Conservation (phyloP, 2,113 vertebrate species). For the Chrysemys picta region DNA sequence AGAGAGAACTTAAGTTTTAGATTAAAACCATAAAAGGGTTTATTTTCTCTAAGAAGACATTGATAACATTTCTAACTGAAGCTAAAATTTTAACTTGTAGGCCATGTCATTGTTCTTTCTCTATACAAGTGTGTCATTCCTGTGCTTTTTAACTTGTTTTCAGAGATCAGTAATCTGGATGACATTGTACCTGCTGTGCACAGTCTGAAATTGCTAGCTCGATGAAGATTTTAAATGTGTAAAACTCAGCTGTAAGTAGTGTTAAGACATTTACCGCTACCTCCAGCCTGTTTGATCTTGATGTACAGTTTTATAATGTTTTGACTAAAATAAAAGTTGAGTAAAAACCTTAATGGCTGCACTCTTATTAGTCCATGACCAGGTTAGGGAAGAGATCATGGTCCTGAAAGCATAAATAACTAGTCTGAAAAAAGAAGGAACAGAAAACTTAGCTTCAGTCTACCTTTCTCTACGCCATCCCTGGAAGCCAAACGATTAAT, state of each 20-base stretch:
- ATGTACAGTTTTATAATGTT: not conserved
- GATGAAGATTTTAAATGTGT: not conserved
- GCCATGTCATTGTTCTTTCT: not conserved
- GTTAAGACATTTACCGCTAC: not conserved
- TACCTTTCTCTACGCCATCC: not conserved
- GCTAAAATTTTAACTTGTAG: not conserved
- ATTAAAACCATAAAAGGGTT: not conserved
- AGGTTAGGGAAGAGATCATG: not conserved
- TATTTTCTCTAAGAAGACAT: not conserved
- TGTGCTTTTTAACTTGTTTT: conserved; percentile 66
- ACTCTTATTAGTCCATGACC: not conserved
- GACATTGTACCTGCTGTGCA: conserved; percentile 86
- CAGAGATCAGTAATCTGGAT: conserved; percentile 85
- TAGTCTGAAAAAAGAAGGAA: not conserved
- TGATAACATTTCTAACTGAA: not conserved
- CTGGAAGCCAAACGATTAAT: no score
- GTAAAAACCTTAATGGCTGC: not conserved
- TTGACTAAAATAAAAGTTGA: conserved; percentile 41
- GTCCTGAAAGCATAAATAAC: fast-evolving
- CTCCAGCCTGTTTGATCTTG: not conserved
- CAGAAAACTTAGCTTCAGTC: not conserved
- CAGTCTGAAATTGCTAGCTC: conserved; percentile 75
- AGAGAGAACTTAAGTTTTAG: not conserved
- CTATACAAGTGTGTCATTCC: fast-evolving
- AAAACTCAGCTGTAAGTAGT: not conserved